These are phyloP conservation scores for Scartelaos histophorus DNA, from an alignment of 2,113 vertebrate species.

Conservation along the genomic window DNA sequence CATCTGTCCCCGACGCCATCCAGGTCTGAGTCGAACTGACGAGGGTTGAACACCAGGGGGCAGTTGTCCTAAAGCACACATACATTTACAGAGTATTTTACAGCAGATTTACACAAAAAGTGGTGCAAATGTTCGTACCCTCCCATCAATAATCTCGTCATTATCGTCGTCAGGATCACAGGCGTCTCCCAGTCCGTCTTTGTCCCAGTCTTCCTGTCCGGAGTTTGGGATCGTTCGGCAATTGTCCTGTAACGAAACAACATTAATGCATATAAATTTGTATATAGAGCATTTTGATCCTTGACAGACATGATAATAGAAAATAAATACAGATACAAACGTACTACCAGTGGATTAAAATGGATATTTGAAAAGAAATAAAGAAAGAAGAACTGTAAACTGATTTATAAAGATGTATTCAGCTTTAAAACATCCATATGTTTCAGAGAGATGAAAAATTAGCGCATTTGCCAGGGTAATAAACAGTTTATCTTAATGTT, in stretches of 20 bases:
- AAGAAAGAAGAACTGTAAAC: too few species aligned
- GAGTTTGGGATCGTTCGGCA: constrained; percentile 93
- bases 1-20: constrained; percentile 94
- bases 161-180: constrained; percentile 96
- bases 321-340: too few species aligned
- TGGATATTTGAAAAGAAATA: too few species aligned
- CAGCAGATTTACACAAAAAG: neutral
- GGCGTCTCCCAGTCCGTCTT: constrained; percentile 88
- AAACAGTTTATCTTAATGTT: too few species aligned
- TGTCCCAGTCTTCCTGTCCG: constrained; percentile 95
- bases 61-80: constrained; percentile 87
- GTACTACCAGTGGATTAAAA: too few species aligned
- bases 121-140: constrained; percentile 74
- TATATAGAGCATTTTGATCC: too few species aligned
- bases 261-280: too few species aligned
- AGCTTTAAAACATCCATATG: too few species aligned
- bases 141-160: constrained; percentile 88
- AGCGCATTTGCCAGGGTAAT: too few species aligned
- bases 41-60: constrained; percentile 91
- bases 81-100: neutral
- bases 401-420: too few species aligned
- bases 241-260: constrained; percentile 84
- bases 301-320: too few species aligned
- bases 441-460: too few species aligned
- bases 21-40: constrained; percentile 91